Evolutionary conservation across 2,797 vertebrate species (phyloP).

Genomic region (Holocentrus rufus): DNA sequence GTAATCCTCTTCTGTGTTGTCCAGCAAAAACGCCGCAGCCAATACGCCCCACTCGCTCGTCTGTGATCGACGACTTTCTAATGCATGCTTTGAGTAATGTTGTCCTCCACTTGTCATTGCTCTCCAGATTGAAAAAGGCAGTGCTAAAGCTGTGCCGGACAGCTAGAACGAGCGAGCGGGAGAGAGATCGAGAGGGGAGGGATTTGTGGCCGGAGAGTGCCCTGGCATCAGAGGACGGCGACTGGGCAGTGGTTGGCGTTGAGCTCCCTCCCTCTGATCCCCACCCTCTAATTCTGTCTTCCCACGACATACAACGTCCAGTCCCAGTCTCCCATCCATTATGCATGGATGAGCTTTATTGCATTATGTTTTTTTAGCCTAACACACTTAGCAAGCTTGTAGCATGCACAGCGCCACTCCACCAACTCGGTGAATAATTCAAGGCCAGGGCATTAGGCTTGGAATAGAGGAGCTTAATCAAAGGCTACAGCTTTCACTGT

Average conservation of each 20-base stretch:
- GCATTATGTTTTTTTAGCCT: constrained; percentile 81
- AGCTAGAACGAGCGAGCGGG: constrained; percentile 6
- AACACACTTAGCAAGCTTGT: constrained; percentile 79
- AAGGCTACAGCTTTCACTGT: constrained; percentile 75
- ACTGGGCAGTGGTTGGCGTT: constrained; percentile 56
- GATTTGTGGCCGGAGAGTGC: constrained; percentile 54
- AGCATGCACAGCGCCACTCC: constrained; percentile 72
- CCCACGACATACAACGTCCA: constrained; percentile 59
- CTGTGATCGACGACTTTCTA: constrained; percentile 56
- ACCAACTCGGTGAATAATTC: constrained; percentile 80
- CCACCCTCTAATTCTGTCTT: constrained; percentile 69
- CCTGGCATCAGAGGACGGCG: constrained; percentile 44
- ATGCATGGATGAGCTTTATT: constrained; percentile 79
- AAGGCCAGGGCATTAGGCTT: constrained; percentile 75
- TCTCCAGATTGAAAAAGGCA: constrained; percentile 49
- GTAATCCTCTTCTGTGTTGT: constrained; percentile 27
- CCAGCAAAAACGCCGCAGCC: background rate
- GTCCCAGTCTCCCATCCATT: constrained; percentile 67
- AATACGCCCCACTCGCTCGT: constrained; percentile 5
- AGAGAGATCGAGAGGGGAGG: constrained; percentile 14
- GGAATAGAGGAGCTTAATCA: constrained; percentile 79
- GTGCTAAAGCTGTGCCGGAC: constrained; percentile 34
- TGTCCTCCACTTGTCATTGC: constrained; percentile 60
- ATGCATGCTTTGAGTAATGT: constrained; percentile 30
- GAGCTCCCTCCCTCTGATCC: constrained; percentile 63